These are phyloP conservation scores for Melolontha melolontha DNA, from an alignment of 2,888 invertebrate species.

Conservation along the genomic window DNA sequence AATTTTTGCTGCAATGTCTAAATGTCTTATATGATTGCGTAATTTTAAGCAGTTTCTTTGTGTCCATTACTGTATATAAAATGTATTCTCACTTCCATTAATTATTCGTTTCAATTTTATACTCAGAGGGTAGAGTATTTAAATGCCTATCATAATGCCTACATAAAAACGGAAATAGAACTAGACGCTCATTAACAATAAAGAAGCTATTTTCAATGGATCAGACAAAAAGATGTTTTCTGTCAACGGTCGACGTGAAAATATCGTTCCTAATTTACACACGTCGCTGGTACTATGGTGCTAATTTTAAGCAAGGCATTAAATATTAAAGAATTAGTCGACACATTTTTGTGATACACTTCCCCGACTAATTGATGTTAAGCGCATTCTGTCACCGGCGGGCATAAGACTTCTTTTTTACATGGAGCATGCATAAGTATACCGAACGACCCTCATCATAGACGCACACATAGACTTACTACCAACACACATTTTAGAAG, in stretches of 20 bases:
- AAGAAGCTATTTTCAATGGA: too few species aligned
- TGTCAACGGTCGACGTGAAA: conserved; percentile 16
- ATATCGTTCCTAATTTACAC: conserved; percentile 27
- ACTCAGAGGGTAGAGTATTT: too few species aligned
- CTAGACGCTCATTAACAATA: too few species aligned
- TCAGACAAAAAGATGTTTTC: not conserved
- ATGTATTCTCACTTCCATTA: too few species aligned
- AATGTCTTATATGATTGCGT: too few species aligned
- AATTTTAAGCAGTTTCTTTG: too few species aligned
- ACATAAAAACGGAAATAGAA: too few species aligned
- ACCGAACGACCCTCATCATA: conserved; percentile 8
- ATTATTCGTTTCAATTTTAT: too few species aligned
- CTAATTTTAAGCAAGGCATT: conserved; percentile 40
- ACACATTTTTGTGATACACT: conserved; percentile 38
- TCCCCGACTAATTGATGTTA: conserved; percentile 51
- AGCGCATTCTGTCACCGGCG: conserved; percentile 34
- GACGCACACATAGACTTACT: conserved; percentile 6
- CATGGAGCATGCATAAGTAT: conserved; percentile 6
- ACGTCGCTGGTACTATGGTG: conserved; percentile 20
- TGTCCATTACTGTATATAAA: too few species aligned
- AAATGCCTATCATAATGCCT: too few species aligned
- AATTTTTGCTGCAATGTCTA: too few species aligned
- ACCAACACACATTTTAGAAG: conserved; percentile 33
- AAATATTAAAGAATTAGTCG: conserved; percentile 43
- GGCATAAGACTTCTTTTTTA: conserved; percentile 44